A percentile compares a stretch with the other conserved stretches of the same genome.
Conservation (phyloP, 2,113 vertebrate genomes). For the Corapipo altera region DNA sequence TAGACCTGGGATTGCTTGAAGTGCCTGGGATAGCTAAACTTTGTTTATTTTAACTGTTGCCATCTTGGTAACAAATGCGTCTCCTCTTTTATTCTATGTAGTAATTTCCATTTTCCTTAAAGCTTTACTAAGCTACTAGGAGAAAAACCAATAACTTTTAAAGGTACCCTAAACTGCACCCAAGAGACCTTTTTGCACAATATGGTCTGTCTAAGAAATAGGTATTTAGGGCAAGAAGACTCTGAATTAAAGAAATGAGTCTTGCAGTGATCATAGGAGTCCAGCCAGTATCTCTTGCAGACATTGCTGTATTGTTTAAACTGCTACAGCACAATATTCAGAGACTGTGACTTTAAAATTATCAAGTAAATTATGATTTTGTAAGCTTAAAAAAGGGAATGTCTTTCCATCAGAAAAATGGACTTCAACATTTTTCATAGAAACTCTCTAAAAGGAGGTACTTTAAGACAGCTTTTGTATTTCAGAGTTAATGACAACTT, state of each 20-base stretch:
- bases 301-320: not conserved
- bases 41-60: not conserved
- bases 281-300: not conserved
- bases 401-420: not conserved
- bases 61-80: not conserved
- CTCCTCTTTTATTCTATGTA: not conserved
- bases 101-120: not conserved
- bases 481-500: not conserved
- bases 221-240: not conserved
- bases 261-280: not conserved
- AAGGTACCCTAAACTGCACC: not conserved
- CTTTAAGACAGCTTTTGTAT: not conserved
- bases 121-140: not conserved
- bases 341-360: not conserved
- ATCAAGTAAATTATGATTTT: not conserved
- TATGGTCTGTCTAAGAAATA: not conserved
- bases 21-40: not conserved
- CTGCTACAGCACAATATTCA: not conserved
- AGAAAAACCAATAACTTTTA: not conserved
- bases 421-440: not conserved
- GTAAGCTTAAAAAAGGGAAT: not conserved
- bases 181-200: not conserved
- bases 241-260: not conserved
- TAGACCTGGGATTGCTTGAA: not conserved
- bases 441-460: not conserved